A percentile compares a stretch with the other conserved stretches of the same genome.
Conservation (phyloP, 2,797 vertebrate species). For the Thripadectes ignobilis region DNA sequence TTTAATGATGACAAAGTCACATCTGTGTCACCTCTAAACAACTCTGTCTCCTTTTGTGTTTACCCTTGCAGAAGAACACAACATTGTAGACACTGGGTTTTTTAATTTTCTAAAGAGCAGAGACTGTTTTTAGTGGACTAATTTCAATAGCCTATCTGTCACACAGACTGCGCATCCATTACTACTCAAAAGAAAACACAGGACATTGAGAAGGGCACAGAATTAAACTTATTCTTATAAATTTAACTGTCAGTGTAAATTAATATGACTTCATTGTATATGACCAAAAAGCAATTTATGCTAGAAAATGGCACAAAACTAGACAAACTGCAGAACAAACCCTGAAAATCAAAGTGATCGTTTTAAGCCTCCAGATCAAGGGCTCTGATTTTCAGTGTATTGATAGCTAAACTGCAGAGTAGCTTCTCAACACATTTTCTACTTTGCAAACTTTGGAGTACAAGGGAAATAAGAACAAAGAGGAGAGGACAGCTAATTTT, state of each 20-base stretch:
- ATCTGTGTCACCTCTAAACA: slow-evolving; percentile 50
- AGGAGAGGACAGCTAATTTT: slow-evolving; percentile 39
- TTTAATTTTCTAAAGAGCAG: slow-evolving; percentile 50
- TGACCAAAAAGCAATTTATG: neutral
- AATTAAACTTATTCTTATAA: neutral
- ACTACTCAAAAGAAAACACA: slow-evolving; percentile 21
- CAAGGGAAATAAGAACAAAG: slow-evolving; percentile 29
- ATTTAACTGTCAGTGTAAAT: neutral
- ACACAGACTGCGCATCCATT: neutral
- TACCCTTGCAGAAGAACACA: slow-evolving; percentile 40
- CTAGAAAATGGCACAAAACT: neutral
- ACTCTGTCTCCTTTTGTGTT: slow-evolving; percentile 11
- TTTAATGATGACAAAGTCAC: slow-evolving; percentile 22
- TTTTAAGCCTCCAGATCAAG: neutral
- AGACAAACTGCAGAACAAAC: neutral
- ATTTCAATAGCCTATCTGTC: slow-evolving; percentile 39
- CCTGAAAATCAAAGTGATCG: neutral
- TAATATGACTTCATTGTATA: neutral
- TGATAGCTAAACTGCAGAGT: neutral
- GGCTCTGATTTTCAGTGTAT: neutral
- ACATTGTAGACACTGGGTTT: neutral
- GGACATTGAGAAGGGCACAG: slow-evolving; percentile 8
- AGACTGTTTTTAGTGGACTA: slow-evolving; percentile 11
- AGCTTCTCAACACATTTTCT: neutral
- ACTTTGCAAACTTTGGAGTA: neutral